Base-by-base conservation (phyloP, 2,113 vertebrate genomes). In the Blennius ocellaris region DNA sequence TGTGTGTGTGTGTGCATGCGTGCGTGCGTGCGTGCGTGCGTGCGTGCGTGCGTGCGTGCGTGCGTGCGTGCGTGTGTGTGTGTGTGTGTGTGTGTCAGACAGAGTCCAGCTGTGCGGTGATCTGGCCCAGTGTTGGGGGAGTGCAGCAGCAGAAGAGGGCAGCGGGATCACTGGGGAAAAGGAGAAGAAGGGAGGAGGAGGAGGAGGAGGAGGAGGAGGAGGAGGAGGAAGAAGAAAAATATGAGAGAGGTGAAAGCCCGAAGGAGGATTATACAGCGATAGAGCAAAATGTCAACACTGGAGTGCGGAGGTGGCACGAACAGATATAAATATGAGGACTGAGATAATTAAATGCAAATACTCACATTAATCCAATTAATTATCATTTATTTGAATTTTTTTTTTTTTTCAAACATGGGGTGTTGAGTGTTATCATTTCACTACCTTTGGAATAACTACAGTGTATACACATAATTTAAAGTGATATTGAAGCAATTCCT, bases 91-190 rank as follows among this genome's bases (percentile, higher is more conserved):
- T 21, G 48, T 14, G n/a, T 11, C 70, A 64, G 73, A 83, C 0
- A 45, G 58, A 75, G 39, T 73, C 68, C 87, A 89, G 90, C 85
- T 88, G 82, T 80, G 41, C 54, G 52, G 49, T 38, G 10, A 71
- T 60, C 53, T 57, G 48, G 51, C 40, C 50, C 68, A 61, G 58
- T 41, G 58, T 39, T 6, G 41, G 73, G 65, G 67, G 84, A 85
- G 78, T 74, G 57, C 11, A 38, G 73, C 67, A 57, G 56, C 81
- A 41, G 9, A 76, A 41, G 9, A 76, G 67, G 64, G 67, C 69
- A 76, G n/a, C 71, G 63, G 41, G 80, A 59, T 87, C 82, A 79
- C 80, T 84, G 53, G 74, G 82, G 84, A 55, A 87, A 78, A 84
- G 76, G 72, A 59, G 61, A 59, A 3, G 14, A 53, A 7, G 44